Evolutionary conservation across 1,140 invertebrate genomes (phyloP).

Genomic region (Delia radicum): DNA sequence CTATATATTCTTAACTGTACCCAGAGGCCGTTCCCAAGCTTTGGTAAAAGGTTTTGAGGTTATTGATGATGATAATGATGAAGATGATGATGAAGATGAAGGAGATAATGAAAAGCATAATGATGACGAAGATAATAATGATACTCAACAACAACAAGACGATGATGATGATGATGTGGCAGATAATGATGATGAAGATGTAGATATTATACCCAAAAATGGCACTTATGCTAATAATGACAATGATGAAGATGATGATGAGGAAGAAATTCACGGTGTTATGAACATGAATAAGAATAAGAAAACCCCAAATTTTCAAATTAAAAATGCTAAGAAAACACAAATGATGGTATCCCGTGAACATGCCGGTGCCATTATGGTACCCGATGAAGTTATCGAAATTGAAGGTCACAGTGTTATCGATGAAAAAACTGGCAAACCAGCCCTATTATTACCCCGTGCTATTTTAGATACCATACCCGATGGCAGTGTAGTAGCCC

Average conservation of each 20-base stretch:
- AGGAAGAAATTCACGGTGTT: slow-evolving; percentile 26
- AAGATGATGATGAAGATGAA: slow-evolving; percentile 16
- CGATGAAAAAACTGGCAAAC: slow-evolving; percentile 51
- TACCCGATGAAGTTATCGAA: slow-evolving; percentile 50
- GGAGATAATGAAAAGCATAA: background rate
- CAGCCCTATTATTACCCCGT: slow-evolving; percentile 45
- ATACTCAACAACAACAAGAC: slow-evolving; percentile 29
- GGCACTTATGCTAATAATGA: slow-evolving; percentile 20
- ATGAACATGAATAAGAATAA: slow-evolving; percentile 9
- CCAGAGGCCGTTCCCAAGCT: slow-evolving; percentile 3
- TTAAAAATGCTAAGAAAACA: slow-evolving; percentile 38
- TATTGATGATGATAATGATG: slow-evolving; percentile 34
- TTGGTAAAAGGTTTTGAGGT: background rate
- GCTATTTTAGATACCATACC: slow-evolving; percentile 49
- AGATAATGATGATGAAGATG: slow-evolving; percentile 5
- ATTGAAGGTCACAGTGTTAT: slow-evolving; percentile 51
- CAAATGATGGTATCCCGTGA: slow-evolving; percentile 50
- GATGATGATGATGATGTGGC: slow-evolving; percentile 19
- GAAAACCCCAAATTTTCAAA: slow-evolving; percentile 19
- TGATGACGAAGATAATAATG: slow-evolving; percentile 23
- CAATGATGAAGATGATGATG: slow-evolving; percentile 32
- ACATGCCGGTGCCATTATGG: slow-evolving; percentile 50
- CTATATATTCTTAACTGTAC: slow-evolving; percentile 12
- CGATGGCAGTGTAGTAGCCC: slow-evolving; percentile 47
- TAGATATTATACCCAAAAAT: background rate